A percentile compares a stretch with the other conserved stretches of the same genome.
Conservation (phyloP, 1,140 invertebrate genomes). For the Reticulitermes speratus region DNA sequence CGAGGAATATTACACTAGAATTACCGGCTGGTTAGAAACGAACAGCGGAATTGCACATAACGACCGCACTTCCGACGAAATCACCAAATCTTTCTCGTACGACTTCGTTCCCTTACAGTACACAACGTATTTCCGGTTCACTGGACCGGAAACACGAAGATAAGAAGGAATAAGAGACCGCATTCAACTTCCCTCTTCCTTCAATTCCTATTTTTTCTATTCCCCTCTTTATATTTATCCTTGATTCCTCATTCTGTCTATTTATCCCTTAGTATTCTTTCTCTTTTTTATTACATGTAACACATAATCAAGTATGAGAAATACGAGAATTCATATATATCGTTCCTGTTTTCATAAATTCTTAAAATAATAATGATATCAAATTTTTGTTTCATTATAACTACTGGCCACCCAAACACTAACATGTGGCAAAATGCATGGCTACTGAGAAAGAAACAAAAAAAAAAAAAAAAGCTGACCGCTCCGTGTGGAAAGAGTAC, state of each 20-base stretch:
- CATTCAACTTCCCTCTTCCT: background rate
- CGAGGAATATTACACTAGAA: background rate
- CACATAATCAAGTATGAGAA: background rate
- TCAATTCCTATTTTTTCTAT: background rate
- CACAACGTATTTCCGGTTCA: constrained; percentile 14
- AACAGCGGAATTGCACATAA: constrained; percentile 4
- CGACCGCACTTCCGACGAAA: constrained; percentile 21
- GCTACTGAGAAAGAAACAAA: no score
- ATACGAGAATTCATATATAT: background rate
- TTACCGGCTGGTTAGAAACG: background rate
- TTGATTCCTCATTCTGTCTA: background rate
- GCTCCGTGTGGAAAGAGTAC: no score
- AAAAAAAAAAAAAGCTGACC: no score
- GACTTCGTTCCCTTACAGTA: background rate
- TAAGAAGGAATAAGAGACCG: constrained; percentile 24
- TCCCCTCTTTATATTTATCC: background rate
- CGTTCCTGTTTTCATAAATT: no score
- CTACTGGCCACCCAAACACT: no score
- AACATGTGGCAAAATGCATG: no score
- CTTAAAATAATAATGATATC: no score
- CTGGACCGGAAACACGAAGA: constrained; percentile 26
- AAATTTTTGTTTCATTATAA: no score
- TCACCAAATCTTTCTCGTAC: constrained; percentile 7
- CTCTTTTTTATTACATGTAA: background rate
- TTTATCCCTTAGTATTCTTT: background rate